phyloP scores from a whole-genome alignment of 2,113 vertebrate genomes.

The Gadus macrocephalus region DNA sequence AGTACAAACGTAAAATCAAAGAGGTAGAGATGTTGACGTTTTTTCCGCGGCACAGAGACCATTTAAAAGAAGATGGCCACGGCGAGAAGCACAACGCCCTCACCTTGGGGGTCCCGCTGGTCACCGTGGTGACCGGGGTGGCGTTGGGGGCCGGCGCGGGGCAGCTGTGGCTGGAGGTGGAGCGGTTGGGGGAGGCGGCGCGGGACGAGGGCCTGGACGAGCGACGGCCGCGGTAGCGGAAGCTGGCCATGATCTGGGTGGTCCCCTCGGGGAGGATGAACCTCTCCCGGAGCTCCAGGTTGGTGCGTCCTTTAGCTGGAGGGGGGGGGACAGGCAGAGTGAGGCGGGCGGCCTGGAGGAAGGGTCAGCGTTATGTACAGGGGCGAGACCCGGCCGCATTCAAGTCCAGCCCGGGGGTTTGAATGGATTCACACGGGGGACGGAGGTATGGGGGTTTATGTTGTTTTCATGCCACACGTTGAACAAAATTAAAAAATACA shows the following conservation, averaged over 20 bases:
- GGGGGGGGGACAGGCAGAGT: background rate
- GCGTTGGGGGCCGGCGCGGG: conserved; percentile 65
- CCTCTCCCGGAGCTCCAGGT: conserved; percentile 94
- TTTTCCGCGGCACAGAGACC: background rate
- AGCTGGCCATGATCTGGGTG: conserved; percentile 92
- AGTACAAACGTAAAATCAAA: conserved; percentile 13
- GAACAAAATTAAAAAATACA: too few species aligned
- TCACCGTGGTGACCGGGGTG: conserved; percentile 25
- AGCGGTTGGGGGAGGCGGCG: conserved; percentile 91
- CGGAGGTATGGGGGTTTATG: too few species aligned
- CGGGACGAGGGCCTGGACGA: conserved; percentile 93
- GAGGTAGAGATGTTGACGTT: background rate
- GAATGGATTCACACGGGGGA: too few species aligned
- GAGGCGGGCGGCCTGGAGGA: background rate
- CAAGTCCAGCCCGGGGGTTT: too few species aligned
- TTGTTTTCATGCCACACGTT: too few species aligned
- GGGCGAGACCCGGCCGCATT: too few species aligned
- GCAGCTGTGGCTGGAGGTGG: conserved; percentile 87
- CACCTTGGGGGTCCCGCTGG: conserved; percentile 84
- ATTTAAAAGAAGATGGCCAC: too few species aligned
- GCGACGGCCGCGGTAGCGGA: conserved; percentile 88
- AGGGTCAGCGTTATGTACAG: too few species aligned
- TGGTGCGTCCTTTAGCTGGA: conserved; percentile 94
- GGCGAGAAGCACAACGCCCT: conserved; percentile 2
- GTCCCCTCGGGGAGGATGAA: conserved; percentile 94